These are phyloP conservation scores for Cydia splendana DNA, from an alignment of 1,140 invertebrate species.

Conservation along the genomic window DNA sequence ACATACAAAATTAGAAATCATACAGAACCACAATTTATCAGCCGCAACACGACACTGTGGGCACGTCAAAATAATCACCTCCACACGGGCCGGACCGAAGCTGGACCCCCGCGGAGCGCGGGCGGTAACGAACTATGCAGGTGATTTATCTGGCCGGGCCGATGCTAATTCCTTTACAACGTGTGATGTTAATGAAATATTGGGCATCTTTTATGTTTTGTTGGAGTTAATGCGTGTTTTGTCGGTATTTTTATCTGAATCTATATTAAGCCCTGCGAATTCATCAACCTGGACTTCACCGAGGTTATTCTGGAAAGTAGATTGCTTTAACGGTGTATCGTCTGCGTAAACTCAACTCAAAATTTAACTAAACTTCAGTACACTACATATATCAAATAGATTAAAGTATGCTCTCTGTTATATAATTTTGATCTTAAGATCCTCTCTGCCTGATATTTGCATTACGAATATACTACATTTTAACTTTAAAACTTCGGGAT, in stretches of 20 bases:
- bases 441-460: neutral
- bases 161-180: slow-evolving; percentile 71
- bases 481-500: too few relatives aligned
- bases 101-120: slow-evolving; percentile 66
- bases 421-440: neutral
- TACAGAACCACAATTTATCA: slow-evolving; percentile 28
- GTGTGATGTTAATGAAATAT: slow-evolving; percentile 59
- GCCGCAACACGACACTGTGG: slow-evolving; percentile 21
- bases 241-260: slow-evolving; percentile 21
- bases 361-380: too few relatives aligned
- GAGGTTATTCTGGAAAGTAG: neutral
- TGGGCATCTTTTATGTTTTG: slow-evolving; percentile 35
- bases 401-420: too few relatives aligned
- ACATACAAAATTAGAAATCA: slow-evolving; percentile 30
- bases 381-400: too few relatives aligned
- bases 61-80: slow-evolving; percentile 74
- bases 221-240: slow-evolving; percentile 25
- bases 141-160: slow-evolving; percentile 69
- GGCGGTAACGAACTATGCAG: slow-evolving; percentile 72
- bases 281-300: slow-evolving; percentile 13
- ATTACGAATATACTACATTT: neutral
- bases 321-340: neutral
- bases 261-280: slow-evolving; percentile 34
- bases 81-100: slow-evolving; percentile 68
- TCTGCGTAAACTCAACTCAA: too few relatives aligned